A percentile compares a stretch with the other conserved stretches of the same genome.
These are phyloP conservation scores for Uria lomvia DNA, from an alignment of 2,113 vertebrate genomes.

Conservation along the genomic window DNA sequence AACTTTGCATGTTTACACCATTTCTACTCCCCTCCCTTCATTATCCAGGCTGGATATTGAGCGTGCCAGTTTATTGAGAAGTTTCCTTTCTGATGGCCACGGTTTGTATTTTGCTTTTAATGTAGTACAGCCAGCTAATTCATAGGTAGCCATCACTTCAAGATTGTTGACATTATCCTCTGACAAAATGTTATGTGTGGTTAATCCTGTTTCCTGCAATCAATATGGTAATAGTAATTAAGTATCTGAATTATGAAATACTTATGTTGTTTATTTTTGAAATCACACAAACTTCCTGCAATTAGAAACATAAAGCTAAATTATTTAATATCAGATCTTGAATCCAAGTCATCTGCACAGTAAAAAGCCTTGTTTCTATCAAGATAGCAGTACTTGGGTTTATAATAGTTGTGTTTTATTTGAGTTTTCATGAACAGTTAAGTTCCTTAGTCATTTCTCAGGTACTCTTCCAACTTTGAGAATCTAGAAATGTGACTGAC, in stretches of 20 bases:
- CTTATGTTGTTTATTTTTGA: conserved; percentile 48
- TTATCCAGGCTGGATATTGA: neutral
- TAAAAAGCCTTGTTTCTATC: neutral
- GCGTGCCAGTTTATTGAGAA: neutral
- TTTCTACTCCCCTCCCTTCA: neutral
- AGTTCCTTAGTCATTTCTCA: neutral
- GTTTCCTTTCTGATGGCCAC: neutral
- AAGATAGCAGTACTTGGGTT: neutral
- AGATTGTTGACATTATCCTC: conserved; percentile 3
- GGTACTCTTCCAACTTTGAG: neutral
- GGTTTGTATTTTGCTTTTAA: neutral
- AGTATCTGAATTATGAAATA: conserved; percentile 52
- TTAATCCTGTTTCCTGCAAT: conserved; percentile 57
- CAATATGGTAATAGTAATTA: conserved; percentile 63
- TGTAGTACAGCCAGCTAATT: neutral
- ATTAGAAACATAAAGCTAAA: conserved; percentile 54
- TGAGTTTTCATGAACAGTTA: neutral
- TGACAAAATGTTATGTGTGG: conserved; percentile 24
- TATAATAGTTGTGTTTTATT: neutral
- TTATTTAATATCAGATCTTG: conserved; percentile 18
- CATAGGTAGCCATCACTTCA: neutral
- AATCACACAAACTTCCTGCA: conserved; percentile 55
- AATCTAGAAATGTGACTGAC: neutral
- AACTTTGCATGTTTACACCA: neutral
- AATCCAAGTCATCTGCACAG: neutral